Evolutionary conservation across 1,140 invertebrate species (phyloP).

Genomic region (Dendrolimus kikuchii): DNA sequence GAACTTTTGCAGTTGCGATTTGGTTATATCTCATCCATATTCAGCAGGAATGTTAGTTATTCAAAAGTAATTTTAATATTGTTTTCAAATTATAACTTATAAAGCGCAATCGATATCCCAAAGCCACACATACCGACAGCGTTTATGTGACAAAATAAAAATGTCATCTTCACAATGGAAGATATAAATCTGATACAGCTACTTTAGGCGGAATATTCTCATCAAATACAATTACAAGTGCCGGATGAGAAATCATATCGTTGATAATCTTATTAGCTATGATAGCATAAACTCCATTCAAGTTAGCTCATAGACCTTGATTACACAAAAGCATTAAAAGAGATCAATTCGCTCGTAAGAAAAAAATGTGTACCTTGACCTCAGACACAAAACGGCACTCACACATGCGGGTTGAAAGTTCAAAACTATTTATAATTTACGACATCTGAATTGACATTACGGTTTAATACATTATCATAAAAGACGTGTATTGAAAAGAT

Average conservation of each 20-base stretch:
- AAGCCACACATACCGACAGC: too few species aligned
- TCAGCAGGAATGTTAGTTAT: too few species aligned
- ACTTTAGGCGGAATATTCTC: too few species aligned
- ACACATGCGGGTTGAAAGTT: slow-evolving; percentile 42
- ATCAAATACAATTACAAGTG: neutral
- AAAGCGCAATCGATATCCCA: too few species aligned
- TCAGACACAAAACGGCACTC: slow-evolving; percentile 24
- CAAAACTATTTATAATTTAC: slow-evolving; percentile 52
- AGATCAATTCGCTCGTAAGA: slow-evolving; percentile 18
- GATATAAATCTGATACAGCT: too few species aligned
- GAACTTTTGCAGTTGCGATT: too few species aligned
- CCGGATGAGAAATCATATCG: slow-evolving; percentile 2
- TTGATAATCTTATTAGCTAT: slow-evolving; percentile 4
- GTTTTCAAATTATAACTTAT: too few species aligned
- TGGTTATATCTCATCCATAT: too few species aligned
- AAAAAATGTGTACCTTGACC: slow-evolving; percentile 35
- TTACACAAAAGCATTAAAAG: slow-evolving; percentile 12
- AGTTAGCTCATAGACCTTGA: slow-evolving; percentile 11
- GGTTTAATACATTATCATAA: slow-evolving; percentile 12
- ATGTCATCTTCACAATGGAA: too few species aligned
- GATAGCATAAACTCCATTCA: neutral
- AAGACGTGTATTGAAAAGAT: slow-evolving; percentile 3
- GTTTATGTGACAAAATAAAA: too few species aligned
- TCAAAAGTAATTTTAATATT: too few species aligned
- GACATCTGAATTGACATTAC: slow-evolving; percentile 31